Percentiles rank a stretch among this genome's conserved stretches.
Evolutionary conservation across 2,797 vertebrate species (phyloP).

Genomic region (Hemibagrus guttatus): DNA sequence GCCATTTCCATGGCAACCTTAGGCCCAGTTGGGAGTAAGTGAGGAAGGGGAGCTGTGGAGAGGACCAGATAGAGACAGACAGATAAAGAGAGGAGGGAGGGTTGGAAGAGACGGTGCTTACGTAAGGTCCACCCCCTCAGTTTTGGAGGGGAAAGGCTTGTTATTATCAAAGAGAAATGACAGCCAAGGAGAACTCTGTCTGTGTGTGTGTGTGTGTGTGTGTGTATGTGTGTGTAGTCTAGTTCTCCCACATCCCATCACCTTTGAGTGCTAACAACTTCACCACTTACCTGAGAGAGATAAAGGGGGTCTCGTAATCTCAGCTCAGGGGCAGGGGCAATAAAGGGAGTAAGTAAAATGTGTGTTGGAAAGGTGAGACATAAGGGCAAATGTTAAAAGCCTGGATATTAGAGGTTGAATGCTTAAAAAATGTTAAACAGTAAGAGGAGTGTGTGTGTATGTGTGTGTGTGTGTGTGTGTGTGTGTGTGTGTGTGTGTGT

Average conservation of each 20-base stretch:
- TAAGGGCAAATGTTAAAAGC: constrained; percentile 19
- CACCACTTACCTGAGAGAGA: constrained; percentile 40
- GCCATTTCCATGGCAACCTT: constrained; percentile 53
- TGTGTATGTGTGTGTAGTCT: constrained; percentile 35
- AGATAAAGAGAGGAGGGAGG: constrained; percentile 30
- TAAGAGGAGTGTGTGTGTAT: background rate
- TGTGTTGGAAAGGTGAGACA: background rate
- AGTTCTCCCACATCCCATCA: constrained; percentile 35
- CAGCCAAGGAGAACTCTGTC: constrained; percentile 19
- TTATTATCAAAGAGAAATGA: constrained; percentile 47
- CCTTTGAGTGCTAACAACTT: constrained; percentile 41
- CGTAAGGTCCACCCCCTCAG: constrained; percentile 40
- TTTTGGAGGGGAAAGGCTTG: constrained; percentile 30
- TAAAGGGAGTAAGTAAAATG: background rate
- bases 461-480: no score
- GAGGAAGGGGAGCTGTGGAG: constrained; percentile 3
- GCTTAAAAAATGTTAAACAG: constrained; percentile 21
- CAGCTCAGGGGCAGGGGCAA: background rate
- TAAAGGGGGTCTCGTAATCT: constrained; percentile 5
- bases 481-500: no score
- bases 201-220: constrained; percentile 36
- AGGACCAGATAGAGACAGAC: constrained; percentile 26
- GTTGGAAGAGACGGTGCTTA: constrained; percentile 18
- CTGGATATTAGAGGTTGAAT: background rate
- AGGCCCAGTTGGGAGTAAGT: constrained; percentile 14